A percentile compares a stretch with the other conserved stretches of the same genome.
Conservation (phyloP, 2,797 vertebrate genomes). For the Gouania willdenowi region DNA sequence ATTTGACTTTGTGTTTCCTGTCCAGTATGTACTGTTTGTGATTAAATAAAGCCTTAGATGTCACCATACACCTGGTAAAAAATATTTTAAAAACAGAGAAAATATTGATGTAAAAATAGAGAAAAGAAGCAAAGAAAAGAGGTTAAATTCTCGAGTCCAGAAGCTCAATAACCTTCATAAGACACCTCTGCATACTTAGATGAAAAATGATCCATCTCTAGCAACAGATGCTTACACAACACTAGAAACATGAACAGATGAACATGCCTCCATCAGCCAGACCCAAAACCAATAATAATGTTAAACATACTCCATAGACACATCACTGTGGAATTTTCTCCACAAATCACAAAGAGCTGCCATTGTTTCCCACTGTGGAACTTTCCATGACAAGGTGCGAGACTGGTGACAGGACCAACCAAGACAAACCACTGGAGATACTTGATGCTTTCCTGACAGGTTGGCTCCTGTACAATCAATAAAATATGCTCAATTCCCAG, state of each 20-base stretch:
- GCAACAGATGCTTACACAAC: slow-evolving; percentile 68
- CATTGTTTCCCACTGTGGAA: slow-evolving; percentile 9
- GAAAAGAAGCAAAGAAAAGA: no score
- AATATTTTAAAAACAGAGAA: no score
- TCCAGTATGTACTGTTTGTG: no score
- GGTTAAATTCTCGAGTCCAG: no score
- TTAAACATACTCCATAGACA: slow-evolving; percentile 1
- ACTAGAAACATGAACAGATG: slow-evolving; percentile 42
- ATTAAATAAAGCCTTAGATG: no score
- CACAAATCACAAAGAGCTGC: background rate
- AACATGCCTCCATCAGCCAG: slow-evolving; percentile 51
- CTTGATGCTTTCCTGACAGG: slow-evolving; percentile 57
- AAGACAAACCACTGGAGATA: slow-evolving; percentile 41
- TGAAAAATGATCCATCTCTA: no score
- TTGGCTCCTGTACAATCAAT: slow-evolving; percentile 73
- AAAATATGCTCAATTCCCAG: slow-evolving; percentile 70
- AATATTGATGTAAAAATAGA: no score
- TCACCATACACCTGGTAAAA: no score
- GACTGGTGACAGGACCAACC: slow-evolving; percentile 33
- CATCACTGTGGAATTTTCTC: background rate
- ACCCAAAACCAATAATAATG: slow-evolving; percentile 62
- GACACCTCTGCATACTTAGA: no score
- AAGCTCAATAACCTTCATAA: no score
- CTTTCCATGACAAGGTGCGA: slow-evolving; percentile 23
- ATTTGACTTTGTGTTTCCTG: no score